phyloP scores from a whole-genome alignment of 2,113 vertebrate genomes.

The Apeltes quadracus region DNA sequence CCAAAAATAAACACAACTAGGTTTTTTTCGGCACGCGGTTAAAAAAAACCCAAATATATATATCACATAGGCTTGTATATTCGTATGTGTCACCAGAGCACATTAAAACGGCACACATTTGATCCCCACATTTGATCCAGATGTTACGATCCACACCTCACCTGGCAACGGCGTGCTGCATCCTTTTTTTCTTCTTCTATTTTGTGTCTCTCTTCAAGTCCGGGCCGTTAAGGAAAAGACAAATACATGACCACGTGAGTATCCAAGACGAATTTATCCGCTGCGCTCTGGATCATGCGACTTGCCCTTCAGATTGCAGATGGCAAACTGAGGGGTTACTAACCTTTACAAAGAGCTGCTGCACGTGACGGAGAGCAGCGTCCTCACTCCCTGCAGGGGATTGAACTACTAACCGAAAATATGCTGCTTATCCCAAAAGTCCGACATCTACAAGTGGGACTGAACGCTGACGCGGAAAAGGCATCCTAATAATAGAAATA shows the following conservation, averaged over 20 bases:
- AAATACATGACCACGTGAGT: not conserved
- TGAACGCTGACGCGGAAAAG: not conserved
- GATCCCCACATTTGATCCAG: slow-evolving; percentile 62
- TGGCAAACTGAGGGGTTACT: slow-evolving; percentile 67
- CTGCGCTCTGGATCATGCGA: slow-evolving; percentile 17
- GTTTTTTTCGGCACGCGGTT: too few relatives aligned
- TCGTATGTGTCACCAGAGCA: not conserved
- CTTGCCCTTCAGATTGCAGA: slow-evolving; percentile 12
- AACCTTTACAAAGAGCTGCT: slow-evolving; percentile 79
- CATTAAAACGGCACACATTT: slow-evolving; percentile 3
- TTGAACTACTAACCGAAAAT: slow-evolving; percentile 58
- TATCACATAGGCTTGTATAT: too few relatives aligned
- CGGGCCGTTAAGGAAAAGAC: slow-evolving; percentile 16
- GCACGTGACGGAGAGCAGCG: slow-evolving; percentile 81
- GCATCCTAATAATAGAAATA: not conserved
- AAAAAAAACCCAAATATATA: not conserved
- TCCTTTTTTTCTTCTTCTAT: not conserved
- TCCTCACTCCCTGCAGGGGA: slow-evolving; percentile 54
- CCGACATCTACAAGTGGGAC: not conserved
- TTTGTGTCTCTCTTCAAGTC: not conserved
- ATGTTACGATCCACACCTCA: slow-evolving; percentile 58
- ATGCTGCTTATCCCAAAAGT: not conserved
- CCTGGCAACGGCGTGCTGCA: slow-evolving; percentile 44
- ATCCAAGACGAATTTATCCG: slow-evolving; percentile 7
- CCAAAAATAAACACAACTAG: not conserved